Percentiles rank a stretch among this genome's conserved stretches.
Evolutionary conservation across 2,113 vertebrate genomes (phyloP).

Genomic region (Budorcas taxicolor): DNA sequence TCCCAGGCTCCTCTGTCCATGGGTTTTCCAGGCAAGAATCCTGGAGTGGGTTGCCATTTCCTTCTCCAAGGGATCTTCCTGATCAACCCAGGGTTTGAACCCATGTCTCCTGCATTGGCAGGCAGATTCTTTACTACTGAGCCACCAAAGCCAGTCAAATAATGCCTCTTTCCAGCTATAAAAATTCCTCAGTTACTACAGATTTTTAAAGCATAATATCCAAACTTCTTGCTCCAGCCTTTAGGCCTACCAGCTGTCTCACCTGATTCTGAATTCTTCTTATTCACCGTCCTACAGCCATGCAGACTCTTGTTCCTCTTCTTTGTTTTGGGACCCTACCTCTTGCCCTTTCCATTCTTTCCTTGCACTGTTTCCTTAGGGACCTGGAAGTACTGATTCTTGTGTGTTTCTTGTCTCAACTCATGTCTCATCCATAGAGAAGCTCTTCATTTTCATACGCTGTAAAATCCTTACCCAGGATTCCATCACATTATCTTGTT

Average conservation of each 20-base stretch:
- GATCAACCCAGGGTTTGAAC: neutral
- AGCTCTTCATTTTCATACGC: neutral
- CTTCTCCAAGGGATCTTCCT: neutral
- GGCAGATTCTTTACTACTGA: neutral
- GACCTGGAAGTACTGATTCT: neutral
- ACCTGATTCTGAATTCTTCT: neutral
- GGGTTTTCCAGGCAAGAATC: neutral
- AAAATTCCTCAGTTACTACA: neutral
- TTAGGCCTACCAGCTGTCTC: neutral
- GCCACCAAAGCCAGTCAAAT: neutral
- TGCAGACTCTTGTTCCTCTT: neutral
- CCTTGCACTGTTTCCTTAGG: neutral
- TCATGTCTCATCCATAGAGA: neutral
- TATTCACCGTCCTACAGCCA: neutral
- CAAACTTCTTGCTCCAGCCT: neutral
- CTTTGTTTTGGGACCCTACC: rapidly evolving
- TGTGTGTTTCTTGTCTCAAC: neutral
- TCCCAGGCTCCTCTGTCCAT: neutral
- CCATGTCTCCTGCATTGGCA: neutral
- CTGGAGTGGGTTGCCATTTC: neutral
- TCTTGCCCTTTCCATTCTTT: neutral
- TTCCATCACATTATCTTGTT: neutral
- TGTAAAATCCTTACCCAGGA: neutral
- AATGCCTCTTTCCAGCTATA: neutral
- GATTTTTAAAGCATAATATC: neutral